Conservation (phyloP, 2,888 invertebrate species). For the Polyommatus icarus region DNA sequence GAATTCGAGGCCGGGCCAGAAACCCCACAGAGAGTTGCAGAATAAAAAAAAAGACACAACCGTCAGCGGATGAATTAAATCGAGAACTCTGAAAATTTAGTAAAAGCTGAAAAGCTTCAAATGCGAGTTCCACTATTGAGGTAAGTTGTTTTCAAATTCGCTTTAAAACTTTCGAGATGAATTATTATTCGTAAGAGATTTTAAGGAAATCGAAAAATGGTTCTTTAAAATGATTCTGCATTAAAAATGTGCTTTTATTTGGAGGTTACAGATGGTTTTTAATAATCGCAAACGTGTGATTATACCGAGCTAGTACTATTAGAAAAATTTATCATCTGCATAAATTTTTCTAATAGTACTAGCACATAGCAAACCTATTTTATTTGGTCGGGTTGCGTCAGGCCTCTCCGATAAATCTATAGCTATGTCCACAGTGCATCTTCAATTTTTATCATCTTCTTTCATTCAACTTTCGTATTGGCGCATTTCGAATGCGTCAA, state of each 20-base stretch:
- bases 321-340: no score
- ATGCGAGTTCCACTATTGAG: not conserved
- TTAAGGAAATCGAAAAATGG: not conserved
- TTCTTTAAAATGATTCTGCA: not conserved
- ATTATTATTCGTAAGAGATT: constrained; percentile 3
- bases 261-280: no score
- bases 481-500: no score
- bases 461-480: no score
- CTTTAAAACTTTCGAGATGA: not conserved
- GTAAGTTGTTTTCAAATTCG: constrained; percentile 9
- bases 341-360: no score
- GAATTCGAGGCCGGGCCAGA: not conserved
- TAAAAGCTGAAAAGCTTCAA: constrained; percentile 1
- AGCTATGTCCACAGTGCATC: no score
- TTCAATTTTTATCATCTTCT: no score
- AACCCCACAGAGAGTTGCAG: not conserved
- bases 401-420: no score
- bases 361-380: no score
- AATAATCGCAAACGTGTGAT: no score
- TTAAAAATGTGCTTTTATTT: not conserved
- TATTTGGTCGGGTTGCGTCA: no score
- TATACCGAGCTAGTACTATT: no score
- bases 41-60: not conserved
- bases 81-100: not conserved
- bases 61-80: constrained; percentile 15